Base-by-base conservation (phyloP, 2,113 vertebrate genomes). In the Silurus glanis region DNA sequence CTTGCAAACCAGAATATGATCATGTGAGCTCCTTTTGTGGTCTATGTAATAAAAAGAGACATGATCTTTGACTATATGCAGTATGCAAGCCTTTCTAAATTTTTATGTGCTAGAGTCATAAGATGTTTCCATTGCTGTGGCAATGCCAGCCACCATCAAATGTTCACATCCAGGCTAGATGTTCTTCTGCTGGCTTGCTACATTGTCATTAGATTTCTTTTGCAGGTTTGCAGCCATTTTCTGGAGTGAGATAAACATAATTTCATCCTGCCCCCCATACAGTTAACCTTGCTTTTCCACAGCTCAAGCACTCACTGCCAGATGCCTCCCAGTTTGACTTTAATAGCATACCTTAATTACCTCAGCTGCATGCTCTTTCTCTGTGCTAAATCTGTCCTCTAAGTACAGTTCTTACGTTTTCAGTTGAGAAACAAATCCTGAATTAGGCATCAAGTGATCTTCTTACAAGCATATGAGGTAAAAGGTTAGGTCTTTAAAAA, bases 121-220 rank as follows among this genome's bases (percentile, higher is more conserved):
- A 79, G 82, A 86, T 85, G 92, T 92, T 93, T 94, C 93, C 91
- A 94, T 90, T 94, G 92, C 93, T 93, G 88, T 93, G 94, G 84
- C 89, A 88, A 59, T 13, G 19, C 37, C 56, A 80, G 28, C 59
- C 78, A 21, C 25, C 51, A 74, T 59, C 51, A 69, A 51, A 19
- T 53, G 6, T 19, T 58, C 9, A 14, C 53, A 23, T 47, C 9
- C 28, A 23, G 45, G 56, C 56, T 61, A 80, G 28, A 25, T 61
- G 17, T 80, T 61, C 17, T 45, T 89, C 90, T 83, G 88, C 90
- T 89, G 89, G 90, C 83, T 49, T 87, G 87, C 85, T 86, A 62
- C 85, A 37, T 37, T 37, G 69, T 80, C 58, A 49, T 16, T 23
- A 4, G 19, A 56, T 82, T 1, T 86, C 56, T 66, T 75, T 66